Base-by-base conservation (phyloP, 2,113 vertebrate genomes). In the Myotis brandtii region DNA sequence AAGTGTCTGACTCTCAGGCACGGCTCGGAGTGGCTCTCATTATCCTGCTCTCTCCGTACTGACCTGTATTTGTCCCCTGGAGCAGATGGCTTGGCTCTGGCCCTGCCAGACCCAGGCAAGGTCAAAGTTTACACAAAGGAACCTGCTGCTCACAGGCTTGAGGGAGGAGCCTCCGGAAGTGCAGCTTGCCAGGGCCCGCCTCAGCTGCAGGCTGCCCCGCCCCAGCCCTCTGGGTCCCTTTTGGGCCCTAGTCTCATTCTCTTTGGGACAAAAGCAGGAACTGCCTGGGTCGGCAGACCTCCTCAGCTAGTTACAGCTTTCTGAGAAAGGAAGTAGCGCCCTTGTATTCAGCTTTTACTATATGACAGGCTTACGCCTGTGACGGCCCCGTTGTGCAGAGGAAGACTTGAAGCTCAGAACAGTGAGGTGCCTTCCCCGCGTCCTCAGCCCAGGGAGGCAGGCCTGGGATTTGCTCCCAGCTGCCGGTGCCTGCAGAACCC, bases 81-180 rank as follows among this genome's bases (percentile, higher is more conserved):
- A 86, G 52, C 67, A 66, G 67, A 12, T 76, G 52, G 40, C 18
- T 30, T 30, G 89, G 59, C 27, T 23, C 56, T 62, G 34, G 40
- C 14, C 80, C 32, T 9, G 34, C 34, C 40, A 4, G 23, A 37
- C 27, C 70, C 43, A 83, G 50, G 75, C 59, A 86, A 37, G 30
- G 30, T 21, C 25, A 50, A 18, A 37, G 62, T 89, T 86, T 88
- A 16, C 32, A 25, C n/a, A 37, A 70, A 88, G 62, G 54, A 72
- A 10, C 7, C 10, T 1, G 4, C 13, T 23, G 23, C 27, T 21
- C 0, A 1, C 5, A 5, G 9, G 37, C 13, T 66, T 46, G 1
- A 34, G 81, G 37, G 62, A 92, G 67, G 46, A 69, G 30, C 34
- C 7, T 9, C 43, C 0, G 21, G 62, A 91, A 70, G 30, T 20